Evolutionary conservation across 2,888 invertebrate species (phyloP).

Genomic region (Hypomecis punctinalis): DNA sequence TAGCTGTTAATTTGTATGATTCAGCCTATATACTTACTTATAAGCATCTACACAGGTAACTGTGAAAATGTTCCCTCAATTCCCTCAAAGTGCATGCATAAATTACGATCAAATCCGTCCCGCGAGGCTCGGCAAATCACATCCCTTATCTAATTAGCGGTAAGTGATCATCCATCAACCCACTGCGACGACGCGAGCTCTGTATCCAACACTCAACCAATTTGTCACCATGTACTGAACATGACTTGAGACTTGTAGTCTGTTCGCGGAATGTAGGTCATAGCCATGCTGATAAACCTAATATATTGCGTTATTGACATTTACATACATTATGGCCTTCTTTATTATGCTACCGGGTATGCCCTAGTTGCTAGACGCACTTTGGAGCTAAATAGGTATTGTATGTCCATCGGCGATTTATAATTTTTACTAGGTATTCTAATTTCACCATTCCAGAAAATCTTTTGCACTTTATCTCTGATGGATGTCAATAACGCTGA

Average conservation of each 20-base stretch:
- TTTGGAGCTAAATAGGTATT: too few relatives aligned
- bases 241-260: constrained; percentile 2
- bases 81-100: constrained; percentile 18
- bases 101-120: constrained; percentile 23
- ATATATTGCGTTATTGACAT: not conserved
- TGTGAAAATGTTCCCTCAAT: not conserved
- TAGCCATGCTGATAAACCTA: not conserved
- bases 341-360: not conserved
- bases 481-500: too few relatives aligned
- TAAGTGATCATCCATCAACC: constrained; percentile 53
- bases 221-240: constrained; percentile 38
- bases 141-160: constrained; percentile 52
- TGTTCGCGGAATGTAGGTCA: not conserved
- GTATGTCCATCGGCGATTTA: too few relatives aligned
- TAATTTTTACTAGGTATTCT: too few relatives aligned
- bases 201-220: constrained; percentile 32
- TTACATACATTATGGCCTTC: not conserved
- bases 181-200: constrained; percentile 37
- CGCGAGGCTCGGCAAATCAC: constrained; percentile 34
- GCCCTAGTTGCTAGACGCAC: too few relatives aligned
- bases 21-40: too few relatives aligned
- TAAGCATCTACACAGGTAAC: not conserved
- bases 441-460: too few relatives aligned
- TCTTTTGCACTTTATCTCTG: too few relatives aligned
- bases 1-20: too few relatives aligned